Evolutionary conservation across 2,888 invertebrate species (phyloP).

Genomic region (Tetrapedia diversipes): DNA sequence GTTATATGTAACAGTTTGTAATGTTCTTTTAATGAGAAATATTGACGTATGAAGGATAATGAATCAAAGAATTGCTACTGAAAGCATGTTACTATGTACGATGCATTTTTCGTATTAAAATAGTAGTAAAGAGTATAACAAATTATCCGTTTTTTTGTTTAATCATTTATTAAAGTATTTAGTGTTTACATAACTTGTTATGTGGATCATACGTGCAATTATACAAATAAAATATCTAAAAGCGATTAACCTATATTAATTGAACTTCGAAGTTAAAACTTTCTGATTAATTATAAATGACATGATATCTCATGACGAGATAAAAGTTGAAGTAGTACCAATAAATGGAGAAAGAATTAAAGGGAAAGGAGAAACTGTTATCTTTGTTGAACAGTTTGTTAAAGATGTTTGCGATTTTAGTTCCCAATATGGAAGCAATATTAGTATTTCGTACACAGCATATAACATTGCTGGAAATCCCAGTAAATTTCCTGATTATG

Average conservation of each 20-base stretch:
- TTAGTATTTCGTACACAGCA: slow-evolving; percentile 94
- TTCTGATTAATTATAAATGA: slow-evolving; percentile 60
- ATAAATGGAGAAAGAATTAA: slow-evolving; percentile 73
- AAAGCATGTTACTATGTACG: slow-evolving; percentile 13
- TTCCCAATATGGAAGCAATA: slow-evolving; percentile 95
- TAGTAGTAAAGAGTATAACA: neutral
- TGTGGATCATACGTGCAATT: slow-evolving; percentile 1
- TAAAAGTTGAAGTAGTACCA: slow-evolving; percentile 76
- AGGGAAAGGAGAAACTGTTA: slow-evolving; percentile 73
- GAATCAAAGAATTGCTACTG: slow-evolving; percentile 1
- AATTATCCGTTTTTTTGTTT: neutral
- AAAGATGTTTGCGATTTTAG: slow-evolving; percentile 92
- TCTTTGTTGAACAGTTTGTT: slow-evolving; percentile 90
- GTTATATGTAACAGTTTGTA: neutral
- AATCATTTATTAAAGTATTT: slow-evolving; percentile 3
- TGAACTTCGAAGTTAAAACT: slow-evolving; percentile 27
- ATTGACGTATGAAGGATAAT: slow-evolving; percentile 11
- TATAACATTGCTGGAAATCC: slow-evolving; percentile 93
- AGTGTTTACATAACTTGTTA: neutral
- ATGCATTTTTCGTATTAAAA: slow-evolving; percentile 13
- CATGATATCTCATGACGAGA: slow-evolving; percentile 78
- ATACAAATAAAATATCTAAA: slow-evolving; percentile 1
- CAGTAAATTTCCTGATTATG: slow-evolving; percentile 93
- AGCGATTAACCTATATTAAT: slow-evolving; percentile 37
- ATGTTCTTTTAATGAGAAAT: slow-evolving; percentile 1